Base-by-base conservation (phyloP, 1,140 invertebrate genomes). In the Vanessa atalanta region DNA sequence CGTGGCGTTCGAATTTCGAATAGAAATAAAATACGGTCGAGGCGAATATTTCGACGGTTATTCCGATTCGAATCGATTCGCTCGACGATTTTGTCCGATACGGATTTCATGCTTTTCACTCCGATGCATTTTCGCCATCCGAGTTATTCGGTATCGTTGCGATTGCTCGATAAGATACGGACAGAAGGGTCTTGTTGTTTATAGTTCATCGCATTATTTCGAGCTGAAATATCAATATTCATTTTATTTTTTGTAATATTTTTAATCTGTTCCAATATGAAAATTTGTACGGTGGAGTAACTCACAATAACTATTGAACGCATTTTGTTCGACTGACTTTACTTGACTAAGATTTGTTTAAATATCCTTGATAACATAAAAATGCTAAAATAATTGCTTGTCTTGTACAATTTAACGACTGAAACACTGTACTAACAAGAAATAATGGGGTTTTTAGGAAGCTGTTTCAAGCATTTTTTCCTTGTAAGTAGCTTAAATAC, bases 31-130 rank as follows among this genome's bases (percentile, higher is more conserved):
- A 69, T 77, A 70, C 67, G 37, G 37, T 43, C 7, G 50, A 51
- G 20, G 60, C 47, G 60, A 65, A 70, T 76, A 69, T 74, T 69
- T 65, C 51, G 75, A 65, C 15, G 55, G 55, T 63, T 47, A 47
- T 55, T 60, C 70, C 70, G 75, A 70, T 73, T 69, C 53, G 55
- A 47, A 23, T 64, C 37, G 70, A 68, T 68, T 72, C 66, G 53
- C 66, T 31, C 48, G 63, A 47, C 75, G 61, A 66, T 76, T 73
- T 43, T 13, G 47, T 61, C 70, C 70, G 66, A 72, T 76, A 73
- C 57, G 63, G 55, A 73, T 69, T 74, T 69, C 61, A 72, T 50
- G 61, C 70, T 76, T 76, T 75, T 72, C 75, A 76, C 64, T 65
- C 60, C 23, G 50, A 64, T 69, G 66, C 75, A 65, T 71, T 76